Evolutionary conservation across 2,888 invertebrate species (phyloP), one percentile per base, ranked within the genome.

Genomic region (Thelaira solivaga): DNA sequence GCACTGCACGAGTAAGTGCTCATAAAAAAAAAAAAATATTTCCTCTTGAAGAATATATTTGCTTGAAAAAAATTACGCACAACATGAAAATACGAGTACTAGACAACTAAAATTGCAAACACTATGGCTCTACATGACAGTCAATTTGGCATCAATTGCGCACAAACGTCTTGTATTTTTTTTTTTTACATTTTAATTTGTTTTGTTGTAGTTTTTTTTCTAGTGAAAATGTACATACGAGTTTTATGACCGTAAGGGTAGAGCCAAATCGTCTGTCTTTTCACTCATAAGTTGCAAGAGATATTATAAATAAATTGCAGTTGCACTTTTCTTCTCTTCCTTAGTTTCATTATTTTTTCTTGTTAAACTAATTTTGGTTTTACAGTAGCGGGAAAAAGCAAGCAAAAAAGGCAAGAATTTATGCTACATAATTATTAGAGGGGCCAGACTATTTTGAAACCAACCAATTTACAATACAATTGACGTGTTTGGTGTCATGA

Each of bases 181-280:
- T 51, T 16, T 41, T 16, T 68, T 24, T 51, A 8, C 8, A 24
- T 57, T 43, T n/a, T 51, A 53, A 36, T 41, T 29, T 51, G 20
- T 4, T 16, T 64, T 29, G 29, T 49, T 6, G 13, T 43, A 11
- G 10, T 34, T 2, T 5, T 7, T 22, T 51, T 43, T 53, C 13
- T 29, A 61, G 10, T 24, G 6, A 61, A 72, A 61, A 47, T 53
- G 39, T 41, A n/a, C 34, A 24, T 29, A 36, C 8, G 26, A 57
- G 51, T 41, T 77, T 73, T 64, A 77, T 68, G 73, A 73, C 29
- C 49, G 29, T 45, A 69, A 64, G 57, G 68, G 51, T 64, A 68
- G 18, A 59, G 41, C 4, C 34, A n/a, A 47, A 11, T 45, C 26
- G 10, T 26, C 13, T 43, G n/a, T 24, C 1, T 34, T 6, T 31